Base-by-base conservation (phyloP, 2,888 invertebrate genomes). In the Sthenelais limicola region DNA sequence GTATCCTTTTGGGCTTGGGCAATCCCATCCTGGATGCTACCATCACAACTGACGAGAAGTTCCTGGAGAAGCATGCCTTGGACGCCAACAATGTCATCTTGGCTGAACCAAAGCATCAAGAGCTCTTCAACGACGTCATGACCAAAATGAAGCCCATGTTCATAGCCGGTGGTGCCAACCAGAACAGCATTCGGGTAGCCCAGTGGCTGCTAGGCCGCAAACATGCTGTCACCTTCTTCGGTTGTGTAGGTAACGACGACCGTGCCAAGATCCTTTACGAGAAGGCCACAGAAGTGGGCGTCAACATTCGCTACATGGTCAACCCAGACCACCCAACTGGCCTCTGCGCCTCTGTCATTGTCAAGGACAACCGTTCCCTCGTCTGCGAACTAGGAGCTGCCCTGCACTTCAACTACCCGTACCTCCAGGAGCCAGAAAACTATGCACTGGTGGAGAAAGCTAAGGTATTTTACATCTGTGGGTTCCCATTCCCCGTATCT, bases 301-400 rank as follows among this genome's bases (percentile, higher is more conserved):
- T 67, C 12, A 67, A 48, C 18, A 48, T 67, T 3, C 35, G 91
- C 54, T 98, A 98, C 88, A 96, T 98, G 84, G 92, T 93, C 80
- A 91, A 91, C 18, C 38, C 74, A 0, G 81, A 79, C 3, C 67
- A 72, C 33, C 74, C 94, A 3, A 99, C 99, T 9, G 98, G 98
- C 67, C 96, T 96, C 0, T 99, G 99, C 89, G 98, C 95, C 0
- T 98, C 98, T 56, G 90, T 98, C 12, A 92, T 99, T 68, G 97
- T 97, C 0, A 89, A 89, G 51, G 88, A 90, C 74, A 94, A 94
- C 73, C 92, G 93, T 75, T 98, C 98, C 2, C 90, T 99, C n/a
- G 95, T 96, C 87, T 98, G 99, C 0, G 94, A 98, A 89, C 90
- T 99, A 74, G 97, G 95, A 18, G 98, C 98, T 5, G 98, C 98